Percentiles rank a stretch among this genome's conserved stretches.
These are phyloP conservation scores for Calyptommatus sinebrachiatus DNA, from an alignment of 2,113 vertebrate species.

Conservation along the genomic window DNA sequence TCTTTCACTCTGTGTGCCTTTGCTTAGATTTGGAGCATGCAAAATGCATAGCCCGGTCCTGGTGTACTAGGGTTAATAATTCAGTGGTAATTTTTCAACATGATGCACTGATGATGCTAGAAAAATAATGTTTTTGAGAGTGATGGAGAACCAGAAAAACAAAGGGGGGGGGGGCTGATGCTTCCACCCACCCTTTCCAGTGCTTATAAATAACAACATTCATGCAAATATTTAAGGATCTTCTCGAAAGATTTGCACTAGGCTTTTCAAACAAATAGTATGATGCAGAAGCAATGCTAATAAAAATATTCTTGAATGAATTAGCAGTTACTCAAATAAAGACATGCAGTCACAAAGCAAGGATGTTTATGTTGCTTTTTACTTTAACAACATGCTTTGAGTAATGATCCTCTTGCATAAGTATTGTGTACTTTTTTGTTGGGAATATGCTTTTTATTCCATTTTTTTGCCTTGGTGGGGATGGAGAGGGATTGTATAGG, in stretches of 20 bases:
- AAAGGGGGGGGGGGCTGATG: not conserved
- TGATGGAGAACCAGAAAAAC: not conserved
- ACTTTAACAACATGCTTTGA: constrained; percentile 16
- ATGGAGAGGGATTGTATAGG: no score
- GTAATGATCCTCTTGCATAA: constrained; percentile 28
- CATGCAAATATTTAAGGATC: constrained; percentile 42
- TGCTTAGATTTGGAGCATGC: not conserved
- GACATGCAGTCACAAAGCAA: constrained; percentile 23
- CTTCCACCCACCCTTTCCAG: not conserved
- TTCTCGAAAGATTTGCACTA: constrained; percentile 18
- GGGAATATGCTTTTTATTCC: not conserved
- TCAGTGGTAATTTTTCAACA: not conserved
- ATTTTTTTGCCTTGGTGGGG: no score
- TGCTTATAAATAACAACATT: constrained; percentile 28
- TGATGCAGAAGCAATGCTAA: constrained; percentile 9
- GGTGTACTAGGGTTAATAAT: not conserved
- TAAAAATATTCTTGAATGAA: constrained; percentile 16
- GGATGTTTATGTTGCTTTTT: not conserved
- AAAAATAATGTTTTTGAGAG: not conserved
- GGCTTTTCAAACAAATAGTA: constrained; percentile 36
- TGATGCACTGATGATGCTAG: not conserved
- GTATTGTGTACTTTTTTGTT: constrained; percentile 18
- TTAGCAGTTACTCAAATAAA: constrained; percentile 40
- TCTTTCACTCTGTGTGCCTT: not conserved
- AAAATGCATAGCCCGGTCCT: accelerated